Conservation (phyloP, 1,140 invertebrate genomes). For the Agraylea sexmaculata region DNA sequence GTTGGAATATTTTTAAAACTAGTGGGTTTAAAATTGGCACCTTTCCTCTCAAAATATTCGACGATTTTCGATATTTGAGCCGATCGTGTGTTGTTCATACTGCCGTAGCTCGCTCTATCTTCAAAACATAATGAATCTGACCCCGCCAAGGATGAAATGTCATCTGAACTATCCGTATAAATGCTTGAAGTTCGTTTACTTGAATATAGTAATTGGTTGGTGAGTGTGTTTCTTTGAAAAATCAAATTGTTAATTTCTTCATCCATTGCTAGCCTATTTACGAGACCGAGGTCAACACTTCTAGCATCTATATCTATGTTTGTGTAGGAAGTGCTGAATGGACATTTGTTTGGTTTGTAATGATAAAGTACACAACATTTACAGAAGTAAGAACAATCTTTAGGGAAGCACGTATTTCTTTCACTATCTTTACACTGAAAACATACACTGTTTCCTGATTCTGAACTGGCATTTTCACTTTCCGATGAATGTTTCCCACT, state of each 20-base stretch:
- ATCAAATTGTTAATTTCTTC: constrained; percentile 32
- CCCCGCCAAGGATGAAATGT: constrained; percentile 65
- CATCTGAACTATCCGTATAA: constrained; percentile 76
- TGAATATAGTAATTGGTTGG: constrained; percentile 40
- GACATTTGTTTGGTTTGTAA: constrained; percentile 14
- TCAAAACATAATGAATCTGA: constrained; percentile 59
- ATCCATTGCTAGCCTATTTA: constrained; percentile 33
- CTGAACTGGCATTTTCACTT: no score
- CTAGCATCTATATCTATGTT: constrained; percentile 25
- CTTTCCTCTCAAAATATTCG: constrained; percentile 76
- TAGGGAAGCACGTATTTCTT: constrained; percentile 9
- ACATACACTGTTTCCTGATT: no score
- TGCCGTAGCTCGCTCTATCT: constrained; percentile 42
- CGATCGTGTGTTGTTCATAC: constrained; percentile 38
- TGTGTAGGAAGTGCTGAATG: constrained; percentile 20
- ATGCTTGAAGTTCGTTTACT: constrained; percentile 70
- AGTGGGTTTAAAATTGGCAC: constrained; percentile 35
- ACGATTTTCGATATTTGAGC: constrained; percentile 75
- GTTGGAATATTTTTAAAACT: constrained; percentile 7
- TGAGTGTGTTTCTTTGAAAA: constrained; percentile 27
- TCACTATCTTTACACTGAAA: constrained; percentile 8
- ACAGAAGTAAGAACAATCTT: constrained; percentile 17
- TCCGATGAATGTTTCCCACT: no score
- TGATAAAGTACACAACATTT: constrained; percentile 17
- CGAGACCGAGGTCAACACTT: constrained; percentile 28